phyloP scores from a whole-genome alignment of 2,797 vertebrate species.

The Phylloscopus collybita region DNA sequence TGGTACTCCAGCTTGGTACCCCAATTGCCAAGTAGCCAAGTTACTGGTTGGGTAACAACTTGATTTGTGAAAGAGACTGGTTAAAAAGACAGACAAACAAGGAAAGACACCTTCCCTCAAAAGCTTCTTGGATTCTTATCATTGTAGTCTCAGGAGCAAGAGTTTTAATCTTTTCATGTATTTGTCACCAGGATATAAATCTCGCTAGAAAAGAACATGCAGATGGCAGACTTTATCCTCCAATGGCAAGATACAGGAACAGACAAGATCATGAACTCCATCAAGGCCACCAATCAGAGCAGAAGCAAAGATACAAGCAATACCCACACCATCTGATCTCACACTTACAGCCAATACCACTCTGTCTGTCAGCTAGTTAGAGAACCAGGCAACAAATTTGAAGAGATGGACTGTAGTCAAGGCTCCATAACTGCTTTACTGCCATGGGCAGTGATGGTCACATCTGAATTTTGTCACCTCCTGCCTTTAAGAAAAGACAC shows the following conservation, averaged over 20 bases:
- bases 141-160: background rate
- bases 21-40: background rate
- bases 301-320: background rate
- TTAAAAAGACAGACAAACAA: background rate
- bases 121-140: background rate
- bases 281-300: background rate
- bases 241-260: accelerated
- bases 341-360: background rate
- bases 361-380: background rate
- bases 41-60: background rate
- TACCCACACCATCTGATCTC: background rate
- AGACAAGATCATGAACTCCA: background rate
- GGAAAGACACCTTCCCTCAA: background rate
- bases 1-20: background rate
- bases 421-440: background rate
- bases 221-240: background rate
- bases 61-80: background rate
- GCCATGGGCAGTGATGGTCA: background rate
- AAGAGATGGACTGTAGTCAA: background rate
- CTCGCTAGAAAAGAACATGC: background rate
- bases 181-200: background rate
- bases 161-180: background rate
- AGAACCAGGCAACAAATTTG: background rate
- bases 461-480: background rate
- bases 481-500: background rate